A percentile compares a stretch with the other conserved stretches of the same genome.
Conservation (phyloP, 2,797 vertebrate genomes). For the Pseudopleuronectes americanus region DNA sequence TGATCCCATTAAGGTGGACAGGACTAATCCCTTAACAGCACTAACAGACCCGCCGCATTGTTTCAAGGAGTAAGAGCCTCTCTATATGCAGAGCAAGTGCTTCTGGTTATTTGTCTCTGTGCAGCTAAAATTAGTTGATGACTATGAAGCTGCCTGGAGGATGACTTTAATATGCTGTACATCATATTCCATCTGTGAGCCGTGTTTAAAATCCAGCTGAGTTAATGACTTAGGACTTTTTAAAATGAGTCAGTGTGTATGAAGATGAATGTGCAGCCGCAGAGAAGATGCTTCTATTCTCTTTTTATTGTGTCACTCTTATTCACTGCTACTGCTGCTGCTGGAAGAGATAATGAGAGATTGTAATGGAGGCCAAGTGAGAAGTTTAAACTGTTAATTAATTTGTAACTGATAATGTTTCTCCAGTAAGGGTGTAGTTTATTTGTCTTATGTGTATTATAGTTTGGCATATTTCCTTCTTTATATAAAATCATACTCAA, state of each 20-base stretch:
- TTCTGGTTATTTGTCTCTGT: slow-evolving; percentile 2
- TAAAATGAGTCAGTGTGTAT: not conserved
- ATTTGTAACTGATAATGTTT: not conserved
- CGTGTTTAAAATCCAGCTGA: slow-evolving; percentile 11
- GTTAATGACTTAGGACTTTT: slow-evolving; percentile 7
- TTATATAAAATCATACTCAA: not conserved
- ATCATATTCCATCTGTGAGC: no score
- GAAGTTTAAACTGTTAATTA: not conserved
- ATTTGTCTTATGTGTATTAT: slow-evolving; percentile 6
- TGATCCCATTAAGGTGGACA: slow-evolving; percentile 46
- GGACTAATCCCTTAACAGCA: slow-evolving; percentile 42
- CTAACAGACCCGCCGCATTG: slow-evolving; percentile 29
- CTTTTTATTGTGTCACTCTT: slow-evolving; percentile 1
- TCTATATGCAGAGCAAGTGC: slow-evolving; percentile 14
- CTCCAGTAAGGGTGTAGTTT: not conserved
- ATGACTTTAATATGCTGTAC: no score
- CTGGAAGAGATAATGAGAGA: not conserved
- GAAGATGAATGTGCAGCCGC: slow-evolving; percentile 5
- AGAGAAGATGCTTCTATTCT: not conserved
- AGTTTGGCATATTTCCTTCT: slow-evolving; percentile 8
- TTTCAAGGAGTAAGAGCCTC: slow-evolving; percentile 17
- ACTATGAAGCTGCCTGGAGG: no score
- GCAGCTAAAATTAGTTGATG: not conserved
- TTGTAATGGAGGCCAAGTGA: slow-evolving; percentile 7
- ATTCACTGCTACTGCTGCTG: not conserved